phyloP scores from a whole-genome alignment of 2,113 vertebrate genomes.

The Ophiodon elongatus region DNA sequence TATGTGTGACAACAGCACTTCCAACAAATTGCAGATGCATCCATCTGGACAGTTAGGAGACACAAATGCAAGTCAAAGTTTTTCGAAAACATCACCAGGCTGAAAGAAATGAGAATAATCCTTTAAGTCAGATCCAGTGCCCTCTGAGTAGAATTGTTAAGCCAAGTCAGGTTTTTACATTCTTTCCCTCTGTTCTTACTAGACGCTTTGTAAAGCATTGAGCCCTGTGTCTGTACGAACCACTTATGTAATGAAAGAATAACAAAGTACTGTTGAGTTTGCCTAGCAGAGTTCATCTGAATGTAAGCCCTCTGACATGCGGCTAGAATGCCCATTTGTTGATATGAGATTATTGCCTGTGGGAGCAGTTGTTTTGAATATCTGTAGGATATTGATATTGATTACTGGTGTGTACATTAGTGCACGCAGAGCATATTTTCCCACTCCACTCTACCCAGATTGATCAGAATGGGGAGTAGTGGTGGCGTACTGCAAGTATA shows the following conservation, averaged over 20 bases:
- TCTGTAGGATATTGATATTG: slow-evolving; percentile 64
- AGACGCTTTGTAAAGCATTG: slow-evolving; percentile 36
- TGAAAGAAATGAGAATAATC: slow-evolving; percentile 57
- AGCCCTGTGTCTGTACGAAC: slow-evolving; percentile 33
- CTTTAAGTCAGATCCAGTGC: slow-evolving; percentile 44
- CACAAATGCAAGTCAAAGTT: neutral
- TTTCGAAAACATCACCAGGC: slow-evolving; percentile 32
- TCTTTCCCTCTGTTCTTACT: slow-evolving; percentile 53
- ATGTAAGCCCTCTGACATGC: slow-evolving; percentile 43
- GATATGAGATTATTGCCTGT: slow-evolving; percentile 44
- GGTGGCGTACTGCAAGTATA: slow-evolving; percentile 7
- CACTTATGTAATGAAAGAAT: slow-evolving; percentile 52
- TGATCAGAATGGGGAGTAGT: slow-evolving; percentile 33
- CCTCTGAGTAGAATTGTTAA: slow-evolving; percentile 55
- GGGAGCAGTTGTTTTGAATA: slow-evolving; percentile 57
- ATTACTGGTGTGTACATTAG: slow-evolving; percentile 30
- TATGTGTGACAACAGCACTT: neutral
- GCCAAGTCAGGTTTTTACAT: slow-evolving; percentile 70
- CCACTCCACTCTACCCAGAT: slow-evolving; percentile 33
- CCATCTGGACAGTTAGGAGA: no score
- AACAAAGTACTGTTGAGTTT: slow-evolving; percentile 2
- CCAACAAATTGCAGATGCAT: neutral
- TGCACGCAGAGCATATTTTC: slow-evolving; percentile 38
- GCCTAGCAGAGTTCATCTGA: slow-evolving; percentile 21
- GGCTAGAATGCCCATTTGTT: slow-evolving; percentile 54